Evolutionary conservation across 2,888 invertebrate species (phyloP).

Genomic region (Crocallis elinguaria): DNA sequence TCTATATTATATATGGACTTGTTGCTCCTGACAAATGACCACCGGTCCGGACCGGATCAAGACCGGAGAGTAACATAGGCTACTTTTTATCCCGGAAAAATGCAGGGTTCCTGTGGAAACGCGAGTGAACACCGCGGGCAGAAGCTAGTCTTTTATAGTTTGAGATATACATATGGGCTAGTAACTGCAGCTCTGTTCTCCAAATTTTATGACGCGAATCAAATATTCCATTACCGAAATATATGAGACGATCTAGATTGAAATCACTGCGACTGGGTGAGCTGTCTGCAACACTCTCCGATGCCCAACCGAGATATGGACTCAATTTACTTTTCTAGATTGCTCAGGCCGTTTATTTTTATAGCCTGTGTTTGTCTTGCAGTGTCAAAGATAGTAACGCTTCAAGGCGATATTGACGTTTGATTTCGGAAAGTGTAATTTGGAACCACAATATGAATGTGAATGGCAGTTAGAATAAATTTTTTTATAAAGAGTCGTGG

Average conservation of each 20-base stretch:
- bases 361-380: constrained; percentile 21
- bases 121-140: too few relatives aligned
- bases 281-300: constrained; percentile 27
- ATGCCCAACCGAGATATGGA: constrained; percentile 30
- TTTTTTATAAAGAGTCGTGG: too few relatives aligned
- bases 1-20: too few relatives aligned
- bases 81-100: too few relatives aligned
- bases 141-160: too few relatives aligned
- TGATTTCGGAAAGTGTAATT: too few relatives aligned
- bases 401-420: neutral
- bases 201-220: neutral
- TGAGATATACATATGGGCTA: neutral
- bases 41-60: too few relatives aligned
- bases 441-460: too few relatives aligned
- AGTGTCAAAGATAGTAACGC: neutral
- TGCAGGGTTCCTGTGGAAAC: too few relatives aligned
- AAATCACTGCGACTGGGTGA: constrained; percentile 15
- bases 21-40: too few relatives aligned
- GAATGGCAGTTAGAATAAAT: too few relatives aligned
- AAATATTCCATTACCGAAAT: constrained; percentile 4
- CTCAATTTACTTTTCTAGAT: constrained; percentile 30
- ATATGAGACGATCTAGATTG: constrained; percentile 17
- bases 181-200: neutral
- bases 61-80: too few relatives aligned
- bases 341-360: constrained; percentile 23